Base-by-base conservation (phyloP, 2,888 invertebrate genomes). In the Exephanes ischioxanthus region DNA sequence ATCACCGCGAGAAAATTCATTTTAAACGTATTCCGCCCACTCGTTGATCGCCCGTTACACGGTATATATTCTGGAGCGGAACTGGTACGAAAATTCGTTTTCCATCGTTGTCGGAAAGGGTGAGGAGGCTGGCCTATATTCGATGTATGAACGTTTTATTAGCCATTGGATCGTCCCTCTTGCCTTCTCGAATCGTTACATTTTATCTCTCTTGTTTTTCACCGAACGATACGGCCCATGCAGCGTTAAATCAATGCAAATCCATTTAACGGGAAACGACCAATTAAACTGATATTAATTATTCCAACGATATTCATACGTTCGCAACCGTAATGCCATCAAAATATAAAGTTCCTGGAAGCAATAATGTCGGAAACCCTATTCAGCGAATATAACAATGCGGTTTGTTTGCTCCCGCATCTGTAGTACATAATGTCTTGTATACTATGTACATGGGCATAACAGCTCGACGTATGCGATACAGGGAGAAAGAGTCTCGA, bases 11-110 rank as follows among this genome's bases (percentile, higher is more conserved):
- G 55, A 58, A 72, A 68, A 67, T 78, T 78, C 78, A 68, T 70
- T 78, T 78, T 48, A 58, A 78, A 78, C 58, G 55, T 68, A 78
- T 78, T 78, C 55, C 66, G 30, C 37, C 76, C 76, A 41, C 26
- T 11, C 76, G 76, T 76, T 76, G 76, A 66, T 76, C 22, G 48
- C 7, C 51, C 76, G 66, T 67, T 51, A 53, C 53, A 48, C 26
- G 16, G 14, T 70, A 19, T 67, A 66, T 76, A 66, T 66, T n/a
- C 19, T 30, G 14, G 68, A 11, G 11, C 55, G 68, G 53, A 55
- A 63, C 75, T 63, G 48, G 75, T 48, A 30, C 30, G 19, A 58
- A 48, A 78, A 78, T 78, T 78, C 78, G 58, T 78, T 78, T 41
- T 58, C 45, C 78, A 45, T 58, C 30, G 41, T 68, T 68, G 68